Conservation (phyloP, 1,140 invertebrate species). For the Bombus superbus region DNA sequence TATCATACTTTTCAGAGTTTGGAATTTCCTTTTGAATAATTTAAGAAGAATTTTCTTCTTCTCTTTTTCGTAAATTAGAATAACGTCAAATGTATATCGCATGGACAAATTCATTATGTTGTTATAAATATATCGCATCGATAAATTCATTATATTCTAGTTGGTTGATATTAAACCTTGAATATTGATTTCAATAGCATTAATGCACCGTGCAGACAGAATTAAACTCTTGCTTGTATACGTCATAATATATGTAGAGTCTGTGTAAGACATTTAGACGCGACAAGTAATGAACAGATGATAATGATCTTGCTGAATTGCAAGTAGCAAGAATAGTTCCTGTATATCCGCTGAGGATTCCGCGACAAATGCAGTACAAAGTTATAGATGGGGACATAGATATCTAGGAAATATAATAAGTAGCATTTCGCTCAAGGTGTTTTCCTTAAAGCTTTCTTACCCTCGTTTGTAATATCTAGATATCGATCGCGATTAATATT, state of each 20-base stretch:
- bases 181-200: neutral
- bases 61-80: neutral
- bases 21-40: neutral
- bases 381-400: neutral
- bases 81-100: neutral
- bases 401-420: neutral
- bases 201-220: neutral
- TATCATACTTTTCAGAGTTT: too few species aligned
- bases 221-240: neutral
- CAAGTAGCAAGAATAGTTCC: slow-evolving; percentile 8
- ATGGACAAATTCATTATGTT: neutral
- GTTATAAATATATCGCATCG: neutral
- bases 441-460: neutral
- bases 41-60: too few species aligned
- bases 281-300: neutral
- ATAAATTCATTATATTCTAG: neutral
- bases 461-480: too few species aligned
- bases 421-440: neutral
- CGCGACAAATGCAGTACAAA: neutral
- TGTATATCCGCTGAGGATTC: neutral
- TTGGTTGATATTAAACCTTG: neutral
- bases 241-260: neutral
- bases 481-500: neutral
- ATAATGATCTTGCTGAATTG: slow-evolving; percentile 36
- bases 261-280: neutral